phyloP scores from a whole-genome alignment of 2,888 invertebrate genomes.

The Gryllus longicercus region DNA sequence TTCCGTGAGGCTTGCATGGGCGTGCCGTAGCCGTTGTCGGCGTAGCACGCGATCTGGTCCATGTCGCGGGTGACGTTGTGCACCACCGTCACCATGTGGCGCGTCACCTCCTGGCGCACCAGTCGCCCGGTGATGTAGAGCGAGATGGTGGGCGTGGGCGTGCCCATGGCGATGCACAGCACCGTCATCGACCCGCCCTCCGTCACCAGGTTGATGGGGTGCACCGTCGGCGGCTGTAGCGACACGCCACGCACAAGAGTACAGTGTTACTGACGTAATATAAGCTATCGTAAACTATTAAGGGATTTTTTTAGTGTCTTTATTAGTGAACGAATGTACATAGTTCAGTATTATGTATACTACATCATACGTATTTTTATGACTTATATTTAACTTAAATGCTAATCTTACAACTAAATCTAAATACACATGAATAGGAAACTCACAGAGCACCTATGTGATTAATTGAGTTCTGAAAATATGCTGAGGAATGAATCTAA shows the following conservation, averaged over 20 bases:
- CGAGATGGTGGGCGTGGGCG: slow-evolving; percentile 79
- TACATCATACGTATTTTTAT: no score
- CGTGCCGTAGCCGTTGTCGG: slow-evolving; percentile 82
- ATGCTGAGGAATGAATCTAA: no score
- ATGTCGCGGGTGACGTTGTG: slow-evolving; percentile 80
- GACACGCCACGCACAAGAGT: slow-evolving; percentile 11
- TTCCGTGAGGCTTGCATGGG: slow-evolving; percentile 80
- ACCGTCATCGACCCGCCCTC: slow-evolving; percentile 86
- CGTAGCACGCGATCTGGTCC: slow-evolving; percentile 83
- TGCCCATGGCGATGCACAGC: slow-evolving; percentile 79
- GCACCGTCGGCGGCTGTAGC: slow-evolving; percentile 73
- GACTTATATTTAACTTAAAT: no score
- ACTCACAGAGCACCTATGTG: no score
- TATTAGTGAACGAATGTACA: no score
- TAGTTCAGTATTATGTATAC: no score
- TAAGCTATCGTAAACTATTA: no score
- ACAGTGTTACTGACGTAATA: neutral
- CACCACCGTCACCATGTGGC: slow-evolving; percentile 81
- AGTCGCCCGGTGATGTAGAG: slow-evolving; percentile 73
- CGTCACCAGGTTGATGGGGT: slow-evolving; percentile 76
- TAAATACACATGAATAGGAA: no score
- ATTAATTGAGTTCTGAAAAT: no score
- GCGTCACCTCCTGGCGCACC: slow-evolving; percentile 71
- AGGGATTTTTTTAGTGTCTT: no score
- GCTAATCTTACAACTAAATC: no score